Evolutionary conservation across 2,113 vertebrate genomes (phyloP), one percentile per base, ranked within the genome.

Genomic region (Lathamus discolor): DNA sequence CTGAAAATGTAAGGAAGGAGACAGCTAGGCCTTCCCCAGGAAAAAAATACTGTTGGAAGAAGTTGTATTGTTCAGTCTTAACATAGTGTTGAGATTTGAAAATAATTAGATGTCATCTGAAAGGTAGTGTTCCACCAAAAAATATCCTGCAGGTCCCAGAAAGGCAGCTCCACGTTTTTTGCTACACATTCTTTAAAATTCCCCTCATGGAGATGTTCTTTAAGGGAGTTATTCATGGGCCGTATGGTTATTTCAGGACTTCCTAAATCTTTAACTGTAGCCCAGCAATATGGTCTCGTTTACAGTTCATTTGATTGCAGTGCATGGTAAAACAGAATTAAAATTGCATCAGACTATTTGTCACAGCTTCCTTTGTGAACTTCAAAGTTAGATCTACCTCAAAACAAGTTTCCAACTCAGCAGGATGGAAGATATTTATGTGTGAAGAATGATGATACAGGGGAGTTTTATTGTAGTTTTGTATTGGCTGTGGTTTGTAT

Each of bases 371-470:
- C 33, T 92, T 86, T 70, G 61, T 88, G 49, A 94, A 80, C 87
- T 94, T 93, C 79, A 92, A 61, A 92, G 94, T 55, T 57, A 41
- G 13, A 70, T 67, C 64, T 83, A 93, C 90, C 76, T 92, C 93
- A 86, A 67, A 92, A 92, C 43, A 78, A 93, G 46, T 88, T 93
- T 95, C 92, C 43, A 92, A 75, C 35, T 86, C 51, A 68, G 63
- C 82, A 88, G 83, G 83, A 39, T 93, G 64, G 73, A 93, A 95
- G 66, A 68, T 72, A 83, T 51, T 93, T 94, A 57, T 88, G 55
- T 41, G 39, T 48, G 64, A 90, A 78, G 85, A 92, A 88, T 51
- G 48, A 59, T 84, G 64, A 83, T 80, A 86, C 88, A 0, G 6
- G 22, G 27, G 67, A 83, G 55, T 92, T 92, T 94, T 91, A 76